Evolutionary conservation across 2,888 invertebrate genomes (phyloP).

Genomic region (Metopia argyrocephala): DNA sequence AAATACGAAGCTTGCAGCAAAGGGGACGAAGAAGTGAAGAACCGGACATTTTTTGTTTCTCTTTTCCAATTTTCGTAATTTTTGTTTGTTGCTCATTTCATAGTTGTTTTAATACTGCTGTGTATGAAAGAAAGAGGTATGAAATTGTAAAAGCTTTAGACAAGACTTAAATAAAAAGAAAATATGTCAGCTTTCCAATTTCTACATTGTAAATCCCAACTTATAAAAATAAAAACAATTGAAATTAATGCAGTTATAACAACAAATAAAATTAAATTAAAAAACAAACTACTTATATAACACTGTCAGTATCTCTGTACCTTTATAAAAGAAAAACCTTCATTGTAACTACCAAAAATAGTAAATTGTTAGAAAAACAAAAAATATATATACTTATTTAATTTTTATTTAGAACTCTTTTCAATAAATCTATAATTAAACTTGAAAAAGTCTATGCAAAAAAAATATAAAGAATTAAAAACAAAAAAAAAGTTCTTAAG

Average conservation of each 20-base stretch:
- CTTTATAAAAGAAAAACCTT: conserved; percentile 70
- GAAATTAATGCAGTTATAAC: conserved; percentile 37
- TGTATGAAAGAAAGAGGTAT: too few species aligned
- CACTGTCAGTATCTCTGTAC: conserved; percentile 75
- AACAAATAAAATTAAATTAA: not conserved
- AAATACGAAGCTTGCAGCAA: too few species aligned
- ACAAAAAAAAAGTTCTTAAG: conserved; percentile 23
- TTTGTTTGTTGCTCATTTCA: too few species aligned
- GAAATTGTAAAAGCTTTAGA: too few species aligned
- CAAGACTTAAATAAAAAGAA: too few species aligned
- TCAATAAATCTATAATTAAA: conserved; percentile 25
- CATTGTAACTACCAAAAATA: conserved; percentile 35
- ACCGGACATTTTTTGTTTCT: too few species aligned
- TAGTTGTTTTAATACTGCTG: too few species aligned
- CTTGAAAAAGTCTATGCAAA: not conserved
- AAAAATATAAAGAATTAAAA: not conserved
- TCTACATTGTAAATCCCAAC: too few species aligned
- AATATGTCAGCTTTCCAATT: too few species aligned
- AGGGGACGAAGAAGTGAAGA: too few species aligned
- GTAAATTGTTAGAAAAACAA: not conserved
- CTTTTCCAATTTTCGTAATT: too few species aligned
- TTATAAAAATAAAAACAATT: not conserved
- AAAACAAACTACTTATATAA: too few species aligned
- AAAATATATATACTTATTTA: conserved; percentile 32
- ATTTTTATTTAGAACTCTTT: not conserved